Conservation (phyloP, 2,797 vertebrate species). For the Sebastes steindachneri region DNA sequence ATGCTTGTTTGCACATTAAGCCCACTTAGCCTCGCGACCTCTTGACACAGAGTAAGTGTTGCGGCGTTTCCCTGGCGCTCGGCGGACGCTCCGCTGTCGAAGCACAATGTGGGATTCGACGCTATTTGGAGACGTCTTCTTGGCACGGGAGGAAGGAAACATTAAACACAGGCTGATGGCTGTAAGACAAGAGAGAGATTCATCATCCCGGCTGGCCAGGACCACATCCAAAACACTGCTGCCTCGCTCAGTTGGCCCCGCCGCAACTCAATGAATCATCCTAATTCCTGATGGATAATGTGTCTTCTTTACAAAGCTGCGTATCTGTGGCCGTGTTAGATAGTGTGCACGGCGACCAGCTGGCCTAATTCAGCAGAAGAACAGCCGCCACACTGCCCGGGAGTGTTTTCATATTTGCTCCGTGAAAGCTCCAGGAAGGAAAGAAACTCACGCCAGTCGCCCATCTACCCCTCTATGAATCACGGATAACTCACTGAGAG, state of each 20-base stretch:
- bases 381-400: neutral
- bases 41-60: conserved; percentile 26
- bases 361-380: neutral
- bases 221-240: conserved; percentile 39
- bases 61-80: neutral
- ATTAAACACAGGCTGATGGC: conserved; percentile 59
- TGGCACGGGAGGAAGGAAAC: conserved; percentile 60
- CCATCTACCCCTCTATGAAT: neutral
- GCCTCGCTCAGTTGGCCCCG: conserved; percentile 23
- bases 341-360: neutral
- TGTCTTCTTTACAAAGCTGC: conserved; percentile 13
- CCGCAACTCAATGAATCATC: conserved; percentile 35
- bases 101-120: conserved; percentile 25
- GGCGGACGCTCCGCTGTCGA: conserved; percentile 10
- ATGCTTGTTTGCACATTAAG: conserved; percentile 46
- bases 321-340: neutral
- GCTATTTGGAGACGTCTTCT: conserved; percentile 26
- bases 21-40: conserved; percentile 45
- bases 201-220: conserved; percentile 49
- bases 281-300: conserved; percentile 20
- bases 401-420: neutral
- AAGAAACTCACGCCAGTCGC: neutral
- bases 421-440: neutral
- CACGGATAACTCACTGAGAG: neutral
- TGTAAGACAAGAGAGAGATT: conserved; percentile 53